Conservation (phyloP, 1,140 invertebrate genomes). For the Frieseomelitta varia region DNA sequence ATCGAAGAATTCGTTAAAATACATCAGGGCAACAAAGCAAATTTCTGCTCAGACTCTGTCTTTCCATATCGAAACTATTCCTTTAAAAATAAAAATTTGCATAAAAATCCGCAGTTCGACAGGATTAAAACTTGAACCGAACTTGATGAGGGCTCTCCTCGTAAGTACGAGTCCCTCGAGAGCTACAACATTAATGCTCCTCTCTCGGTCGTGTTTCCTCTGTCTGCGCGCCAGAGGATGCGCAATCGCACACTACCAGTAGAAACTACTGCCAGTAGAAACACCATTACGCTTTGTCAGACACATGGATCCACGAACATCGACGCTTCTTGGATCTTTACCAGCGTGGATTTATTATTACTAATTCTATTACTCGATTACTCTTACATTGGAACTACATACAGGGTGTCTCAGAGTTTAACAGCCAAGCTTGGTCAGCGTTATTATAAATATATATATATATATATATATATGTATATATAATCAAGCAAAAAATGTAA, state of each 20-base stretch:
- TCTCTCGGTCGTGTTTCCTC: neutral
- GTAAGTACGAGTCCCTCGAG: neutral
- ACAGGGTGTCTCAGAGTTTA: neutral
- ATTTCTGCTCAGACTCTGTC: neutral
- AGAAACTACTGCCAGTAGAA: constrained; percentile 17
- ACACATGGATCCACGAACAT: neutral
- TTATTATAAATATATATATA: neutral
- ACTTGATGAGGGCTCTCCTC: neutral
- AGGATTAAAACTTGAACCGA: neutral
- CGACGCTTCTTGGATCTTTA: neutral
- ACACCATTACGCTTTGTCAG: neutral
- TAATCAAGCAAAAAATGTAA: neutral
- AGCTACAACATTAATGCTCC: too few species aligned
- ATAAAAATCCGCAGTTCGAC: neutral
- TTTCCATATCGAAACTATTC: neutral
- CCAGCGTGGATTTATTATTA: neutral
- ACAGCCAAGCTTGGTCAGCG: neutral
- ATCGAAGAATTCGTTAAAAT: neutral
- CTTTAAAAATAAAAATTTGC: neutral
- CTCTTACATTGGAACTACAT: neutral
- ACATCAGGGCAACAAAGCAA: fast-evolving
- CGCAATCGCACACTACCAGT: neutral
- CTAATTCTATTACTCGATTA: neutral
- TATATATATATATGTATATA: neutral
- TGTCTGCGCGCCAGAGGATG: neutral